phyloP scores from a whole-genome alignment of 2,888 invertebrate species.

The Caenorhabditis sinica region DNA sequence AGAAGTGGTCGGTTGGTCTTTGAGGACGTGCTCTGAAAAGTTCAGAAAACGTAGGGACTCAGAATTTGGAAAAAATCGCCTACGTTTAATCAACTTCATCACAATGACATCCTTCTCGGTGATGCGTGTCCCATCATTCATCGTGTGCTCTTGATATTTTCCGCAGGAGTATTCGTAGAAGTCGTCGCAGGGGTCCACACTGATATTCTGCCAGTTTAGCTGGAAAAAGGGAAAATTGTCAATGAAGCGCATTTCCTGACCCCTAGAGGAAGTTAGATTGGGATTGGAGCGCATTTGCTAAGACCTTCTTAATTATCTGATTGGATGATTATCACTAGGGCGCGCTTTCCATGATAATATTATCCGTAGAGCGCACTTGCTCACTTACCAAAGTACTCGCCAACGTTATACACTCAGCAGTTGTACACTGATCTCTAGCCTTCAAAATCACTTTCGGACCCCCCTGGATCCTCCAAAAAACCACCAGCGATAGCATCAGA shows the following conservation, averaged over 20 bases:
- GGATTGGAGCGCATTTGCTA: too few relatives aligned
- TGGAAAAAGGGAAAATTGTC: too few relatives aligned
- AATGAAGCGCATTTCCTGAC: too few relatives aligned
- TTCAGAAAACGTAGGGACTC: neutral
- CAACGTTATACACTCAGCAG: constrained; percentile 26
- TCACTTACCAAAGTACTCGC: constrained; percentile 14
- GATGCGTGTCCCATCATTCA: constrained; percentile 21
- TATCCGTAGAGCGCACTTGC: neutral
- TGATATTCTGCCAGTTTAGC: constrained; percentile 70
- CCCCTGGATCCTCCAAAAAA: constrained; percentile 14
- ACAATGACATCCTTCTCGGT: constrained; percentile 33
- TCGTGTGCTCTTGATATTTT: constrained; percentile 57
- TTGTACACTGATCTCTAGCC: neutral
- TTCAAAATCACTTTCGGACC: neutral
- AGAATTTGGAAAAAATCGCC: neutral
- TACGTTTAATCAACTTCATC: constrained; percentile 23
- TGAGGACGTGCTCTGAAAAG: constrained; percentile 14
- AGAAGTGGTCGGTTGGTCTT: constrained; percentile 19
- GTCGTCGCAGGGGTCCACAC: constrained; percentile 77
- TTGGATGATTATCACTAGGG: neutral
- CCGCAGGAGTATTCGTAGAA: constrained; percentile 80
- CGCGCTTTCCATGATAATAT: neutral
- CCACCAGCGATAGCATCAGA: constrained; percentile 1
- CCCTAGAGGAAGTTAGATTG: neutral
- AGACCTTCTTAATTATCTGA: too few relatives aligned